Evolutionary conservation across 2,113 vertebrate species (phyloP), one percentile per base, ranked within the genome.

Genomic region (Cyphomyrus plagiostoma): DNA sequence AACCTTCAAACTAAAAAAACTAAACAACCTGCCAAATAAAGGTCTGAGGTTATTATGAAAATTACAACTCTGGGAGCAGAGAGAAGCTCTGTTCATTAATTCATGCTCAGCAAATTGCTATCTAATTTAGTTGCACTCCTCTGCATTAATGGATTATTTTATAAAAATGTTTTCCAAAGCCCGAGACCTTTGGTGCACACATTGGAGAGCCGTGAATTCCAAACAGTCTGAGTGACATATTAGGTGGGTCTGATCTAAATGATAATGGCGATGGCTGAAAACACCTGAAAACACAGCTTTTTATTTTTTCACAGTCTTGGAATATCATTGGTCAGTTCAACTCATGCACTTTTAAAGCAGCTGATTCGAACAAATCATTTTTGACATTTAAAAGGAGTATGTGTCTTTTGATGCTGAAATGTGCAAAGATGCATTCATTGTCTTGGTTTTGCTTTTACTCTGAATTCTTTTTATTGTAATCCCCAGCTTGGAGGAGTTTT

Each of bases 141-240:
- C 98, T 99, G 98, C 98, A 99, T 99, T 99, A 99, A 99, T 99
- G 98, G 98, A 98, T 99, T 99, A 99, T 99, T 99, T 99, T 99
- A 99, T 98, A 98, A 99, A 99, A 99, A 99, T 99, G 97, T 98
- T 98, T 98, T 98, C 97, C 97, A 96, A 96, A 98, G 97, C 97
- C 97, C 94, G 97, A 98, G 98, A 98, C 97, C 98, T 98, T 97
- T 97, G 97, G 96, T 97, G 97, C 97, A 97, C 97, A 96, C 96
- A 95, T 97, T 97, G 97, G 97, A 98, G 97, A 97, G 97, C 97
- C 96, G 96, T 95, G 98, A 98, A 99, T 99, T 97, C 97, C 98
- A 98, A 99, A 99, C 98, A 99, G 98, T 96, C 96, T 97, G 97
- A 96, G 98, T 97, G 98, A 98, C 98, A 98, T 98, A 98, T 98